Base-by-base conservation (phyloP, 2,888 invertebrate species). In the Aphrophora alni region DNA sequence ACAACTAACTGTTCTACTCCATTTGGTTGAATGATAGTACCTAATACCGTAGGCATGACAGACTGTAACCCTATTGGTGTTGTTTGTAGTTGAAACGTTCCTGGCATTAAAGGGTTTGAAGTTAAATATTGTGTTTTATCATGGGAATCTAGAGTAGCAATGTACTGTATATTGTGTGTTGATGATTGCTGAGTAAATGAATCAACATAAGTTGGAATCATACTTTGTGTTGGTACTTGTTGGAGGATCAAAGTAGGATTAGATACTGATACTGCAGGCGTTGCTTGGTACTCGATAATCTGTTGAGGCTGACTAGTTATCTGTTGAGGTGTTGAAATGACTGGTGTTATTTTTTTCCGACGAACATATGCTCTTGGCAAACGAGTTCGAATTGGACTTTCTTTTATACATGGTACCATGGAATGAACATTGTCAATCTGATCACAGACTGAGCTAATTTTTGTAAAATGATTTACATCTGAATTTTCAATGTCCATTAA, bases 141-240 rank as follows among this genome's bases (percentile, higher is more conserved):
- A 21, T 79, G 79, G n/a, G 93, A 92, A 0, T 92, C 90, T 82
- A 93, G 91, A 0, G 94, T 92, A 12, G 95, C 92, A 72, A 95
- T 93, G 85, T 95, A 95, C 86, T 95, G 95, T 88, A 95, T 90
- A 86, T 93, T 93, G 87, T 93, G 93, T 81, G 92, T 92, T 80
- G 75, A 38, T 21, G 93, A 91, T 84, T 93, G 92, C 85, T 93
- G 93, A 75, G 93, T 93, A 84, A 93, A 89, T 0, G 93, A 90
- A 86, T 94, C 93, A 1, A 94, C 92, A 87, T 93, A 93, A 0
- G 88, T 87, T 0, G 93, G 92, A 89, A 92, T 90, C 59, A 92
- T 89, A 78, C 91, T 91, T 80, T 92, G 91, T 7, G 89, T 88
- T 1, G 92, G 88, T 12, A 93, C 89, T 85, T 93, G 93, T 86